Conservation (phyloP, 2,888 invertebrate species). For the Lasioglossum marginatum region DNA sequence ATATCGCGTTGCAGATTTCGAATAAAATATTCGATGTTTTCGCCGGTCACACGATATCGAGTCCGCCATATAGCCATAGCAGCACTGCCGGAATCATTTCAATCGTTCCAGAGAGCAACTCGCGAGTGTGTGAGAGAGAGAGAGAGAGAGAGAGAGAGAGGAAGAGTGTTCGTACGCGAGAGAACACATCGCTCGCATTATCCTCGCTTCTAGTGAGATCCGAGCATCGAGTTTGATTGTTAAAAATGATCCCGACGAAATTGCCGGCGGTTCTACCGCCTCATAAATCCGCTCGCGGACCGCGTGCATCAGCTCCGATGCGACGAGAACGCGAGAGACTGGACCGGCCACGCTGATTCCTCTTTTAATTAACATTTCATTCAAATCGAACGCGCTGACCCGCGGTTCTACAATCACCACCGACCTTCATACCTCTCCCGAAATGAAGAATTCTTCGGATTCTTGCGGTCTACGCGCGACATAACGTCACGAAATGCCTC, state of each 20-base stretch:
- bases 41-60: conserved; percentile 1
- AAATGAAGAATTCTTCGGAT: neutral
- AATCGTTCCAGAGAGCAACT: neutral
- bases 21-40: conserved; percentile 20
- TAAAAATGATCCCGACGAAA: neutral
- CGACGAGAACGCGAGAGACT: neutral
- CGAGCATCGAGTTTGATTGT: neutral
- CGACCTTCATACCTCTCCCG: neutral
- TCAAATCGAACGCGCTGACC: conserved; percentile 5
- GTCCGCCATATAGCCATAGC: neutral
- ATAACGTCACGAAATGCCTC: neutral
- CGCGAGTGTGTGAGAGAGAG: neutral
- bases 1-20: conserved; percentile 10
- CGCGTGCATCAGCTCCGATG: neutral
- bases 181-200: conserved; percentile 6
- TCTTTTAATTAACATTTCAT: conserved; percentile 17
- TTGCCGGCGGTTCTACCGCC: neutral
- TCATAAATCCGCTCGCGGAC: neutral
- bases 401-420: neutral
- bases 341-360: neutral
- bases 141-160: fast-evolving
- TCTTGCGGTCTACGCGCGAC: neutral
- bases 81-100: neutral
- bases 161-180: neutral
- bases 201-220: neutral